Base-by-base conservation (phyloP, 1,140 invertebrate species). In the Polypedilum vanderplanki region DNA sequence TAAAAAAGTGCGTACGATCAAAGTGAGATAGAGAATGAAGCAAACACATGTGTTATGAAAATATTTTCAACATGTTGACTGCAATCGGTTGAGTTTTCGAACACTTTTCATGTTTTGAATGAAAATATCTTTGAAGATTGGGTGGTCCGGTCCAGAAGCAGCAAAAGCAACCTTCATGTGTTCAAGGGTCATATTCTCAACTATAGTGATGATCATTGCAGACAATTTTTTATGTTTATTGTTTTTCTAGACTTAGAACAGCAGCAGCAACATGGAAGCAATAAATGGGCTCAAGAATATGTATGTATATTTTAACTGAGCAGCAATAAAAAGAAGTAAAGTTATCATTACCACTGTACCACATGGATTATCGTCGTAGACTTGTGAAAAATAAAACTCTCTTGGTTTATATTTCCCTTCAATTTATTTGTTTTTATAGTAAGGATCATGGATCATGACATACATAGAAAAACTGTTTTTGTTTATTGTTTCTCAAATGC, bases 151-250 rank as follows among this genome's bases (percentile, higher is more conserved):
- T n/a, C 46, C 46, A 57, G 46, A 57, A 57, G 46, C 12, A 57
- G n/a, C 12, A 57, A 5, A 1, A 33, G 24, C 46, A 57, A 57
- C 46, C 12, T 57, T 57, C 46, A 57, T 57, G 46, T 57, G 46
- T 57, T 57, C 46, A 57, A 57, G 46, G 46, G 46, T 57, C 46
- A 57, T 57, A 57, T 57, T n/a, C 12, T 57, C 46, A 57, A 8
- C 41, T 15, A 57, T 1, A 33, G 24, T 33, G 24, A 33, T 57
- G 46, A 57, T 57, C 46, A 15, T 57, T n/a, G 46, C n/a, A 57
- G 46, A 57, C 46, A 57, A n/a, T 57, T n/a, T 33, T n/a, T 57
- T 57, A n/a, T 57, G 46, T 57, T 57, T 57, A 57, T 57, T 57
- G 46, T 57, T 57, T 15, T 57, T n/a, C 46, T 57, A 57, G 46